Evolutionary conservation across 2,113 vertebrate genomes (phyloP), one percentile per base, ranked within the genome.

Genomic region (Porphyrio hochstetteri): DNA sequence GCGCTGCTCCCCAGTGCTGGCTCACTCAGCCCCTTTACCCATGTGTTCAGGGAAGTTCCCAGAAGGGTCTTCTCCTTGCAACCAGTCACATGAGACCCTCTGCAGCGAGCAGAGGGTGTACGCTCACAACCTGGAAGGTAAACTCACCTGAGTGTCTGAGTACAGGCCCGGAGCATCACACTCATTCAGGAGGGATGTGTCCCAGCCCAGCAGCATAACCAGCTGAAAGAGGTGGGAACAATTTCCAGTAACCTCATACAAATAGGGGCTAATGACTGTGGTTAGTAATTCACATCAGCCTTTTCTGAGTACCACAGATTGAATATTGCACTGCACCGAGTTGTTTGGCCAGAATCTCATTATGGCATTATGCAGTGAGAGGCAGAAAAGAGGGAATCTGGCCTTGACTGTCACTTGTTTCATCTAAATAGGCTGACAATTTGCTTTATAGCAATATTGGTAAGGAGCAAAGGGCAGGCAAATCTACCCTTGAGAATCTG

Each of bases 371-470:
- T 6, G 33, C 42, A 19, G 24, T 29, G 93, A 95, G 90, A 87
- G 83, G 71, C 35, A 64, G 75, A 50, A 88, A 93, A 90, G 92
- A 86, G 88, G 76, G 29, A 53, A 69, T 61, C 16, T 92, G 95
- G 86, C 95, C 94, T 89, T 93, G 94, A n/a, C 52, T 82, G 46
- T 50, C 29, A 21, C 75, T 87, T 63, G 56, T 82, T 95, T 86
- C 8, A 2, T 52, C 46, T 82, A 83, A 94, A 91, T 46, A 72
- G 56, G 13, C 76, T 82, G 88, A 53, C 71, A 82, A 91, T 86
- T 88, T 72, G 86, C 38, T 82, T 89, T 65, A 65, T 19, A 71
- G 80, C 21, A 50, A 76, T 74, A 79, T 7, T 33, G 59, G 60
- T 27, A 16, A 65, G 64, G 59, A 91, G 85, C 46, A 94, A 88